Percentiles rank a stretch among this genome's conserved stretches.
Evolutionary conservation across 2,797 vertebrate genomes (phyloP).

Genomic region (Coregonus sp.): DNA sequence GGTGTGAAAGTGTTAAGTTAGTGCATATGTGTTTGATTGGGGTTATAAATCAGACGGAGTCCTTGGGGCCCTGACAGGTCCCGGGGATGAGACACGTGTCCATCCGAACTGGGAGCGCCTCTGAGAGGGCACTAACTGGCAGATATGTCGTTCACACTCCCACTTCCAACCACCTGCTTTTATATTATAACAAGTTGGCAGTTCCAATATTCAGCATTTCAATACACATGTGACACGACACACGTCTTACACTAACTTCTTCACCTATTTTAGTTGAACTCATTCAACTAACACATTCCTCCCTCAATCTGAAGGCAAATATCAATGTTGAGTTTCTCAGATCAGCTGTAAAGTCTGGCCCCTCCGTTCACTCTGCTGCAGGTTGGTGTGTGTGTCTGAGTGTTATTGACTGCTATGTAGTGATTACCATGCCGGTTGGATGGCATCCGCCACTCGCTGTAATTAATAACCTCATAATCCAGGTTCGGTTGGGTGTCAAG

Average conservation of each 20-base stretch:
- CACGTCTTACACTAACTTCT: conserved; percentile 13
- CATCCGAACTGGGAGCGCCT: conserved; percentile 68
- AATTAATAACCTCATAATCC: conserved; percentile 85
- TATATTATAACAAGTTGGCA: not conserved
- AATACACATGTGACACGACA: not conserved
- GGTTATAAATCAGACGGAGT: conserved; percentile 82
- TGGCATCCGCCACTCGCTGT: conserved; percentile 78
- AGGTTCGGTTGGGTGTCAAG: conserved; percentile 72
- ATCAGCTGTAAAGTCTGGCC: conserved; percentile 49
- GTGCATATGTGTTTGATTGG: conserved; percentile 77
- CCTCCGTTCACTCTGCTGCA: conserved; percentile 52
- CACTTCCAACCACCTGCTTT: conserved; percentile 6
- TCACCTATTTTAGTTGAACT: conserved; percentile 5
- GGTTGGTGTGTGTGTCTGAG: conserved; percentile 44
- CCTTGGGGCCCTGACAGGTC: conserved; percentile 68
- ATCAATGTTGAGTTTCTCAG: conserved; percentile 3
- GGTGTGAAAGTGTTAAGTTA: conserved; percentile 81
- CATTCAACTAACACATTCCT: conserved; percentile 4
- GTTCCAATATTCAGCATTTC: not conserved
- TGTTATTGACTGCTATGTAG: conserved; percentile 76
- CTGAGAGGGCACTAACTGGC: conserved; percentile 58
- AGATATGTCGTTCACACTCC: conserved; percentile 49
- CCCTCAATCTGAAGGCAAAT: conserved; percentile 5
- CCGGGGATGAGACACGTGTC: conserved; percentile 82
- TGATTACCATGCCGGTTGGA: conserved; percentile 82